These are phyloP conservation scores for Heliocidaris tuberculata DNA, from an alignment of 35 echinoderm and acorn worm genomes.

Conservation along the genomic window DNA sequence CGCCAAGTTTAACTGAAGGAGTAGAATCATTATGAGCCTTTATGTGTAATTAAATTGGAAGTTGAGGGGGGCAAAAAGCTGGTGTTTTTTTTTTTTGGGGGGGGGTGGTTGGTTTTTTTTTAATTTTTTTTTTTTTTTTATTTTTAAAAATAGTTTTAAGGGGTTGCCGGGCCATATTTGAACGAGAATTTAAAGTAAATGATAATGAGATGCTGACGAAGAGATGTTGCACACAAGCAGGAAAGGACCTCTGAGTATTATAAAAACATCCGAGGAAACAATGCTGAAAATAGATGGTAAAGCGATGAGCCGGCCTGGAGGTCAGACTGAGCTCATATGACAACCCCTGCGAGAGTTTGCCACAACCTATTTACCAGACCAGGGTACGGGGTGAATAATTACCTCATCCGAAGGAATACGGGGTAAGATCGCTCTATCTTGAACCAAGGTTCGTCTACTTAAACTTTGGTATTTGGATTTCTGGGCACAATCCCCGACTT, in stretches of 20 bases:
- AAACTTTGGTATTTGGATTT: constrained; percentile 13
- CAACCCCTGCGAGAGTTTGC: not conserved
- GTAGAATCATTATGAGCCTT: too few species aligned
- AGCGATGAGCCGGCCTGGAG: not conserved
- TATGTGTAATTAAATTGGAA: too few species aligned
- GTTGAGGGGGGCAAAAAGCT: too few species aligned
- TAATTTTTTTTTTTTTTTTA: too few species aligned
- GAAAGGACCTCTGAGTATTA: not conserved
- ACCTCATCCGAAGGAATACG: not conserved
- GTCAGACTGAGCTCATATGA: not conserved
- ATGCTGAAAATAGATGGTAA: not conserved
- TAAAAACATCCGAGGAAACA: not conserved
- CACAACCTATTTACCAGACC: not conserved
- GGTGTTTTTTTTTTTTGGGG: too few species aligned
- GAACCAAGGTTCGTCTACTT: not conserved
- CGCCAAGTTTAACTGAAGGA: too few species aligned
- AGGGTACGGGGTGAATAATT: not conserved
- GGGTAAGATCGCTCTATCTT: not conserved
- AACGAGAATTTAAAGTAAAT: not conserved
- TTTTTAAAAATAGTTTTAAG: too few species aligned
- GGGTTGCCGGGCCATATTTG: too few species aligned
- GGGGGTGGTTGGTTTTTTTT: too few species aligned
- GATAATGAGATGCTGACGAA: not conserved
- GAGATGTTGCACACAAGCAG: not conserved
- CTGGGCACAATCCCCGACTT: not conserved